These are phyloP conservation scores for Thaumetopoea pityocampa DNA, from an alignment of 1,140 invertebrate genomes.

Conservation along the genomic window DNA sequence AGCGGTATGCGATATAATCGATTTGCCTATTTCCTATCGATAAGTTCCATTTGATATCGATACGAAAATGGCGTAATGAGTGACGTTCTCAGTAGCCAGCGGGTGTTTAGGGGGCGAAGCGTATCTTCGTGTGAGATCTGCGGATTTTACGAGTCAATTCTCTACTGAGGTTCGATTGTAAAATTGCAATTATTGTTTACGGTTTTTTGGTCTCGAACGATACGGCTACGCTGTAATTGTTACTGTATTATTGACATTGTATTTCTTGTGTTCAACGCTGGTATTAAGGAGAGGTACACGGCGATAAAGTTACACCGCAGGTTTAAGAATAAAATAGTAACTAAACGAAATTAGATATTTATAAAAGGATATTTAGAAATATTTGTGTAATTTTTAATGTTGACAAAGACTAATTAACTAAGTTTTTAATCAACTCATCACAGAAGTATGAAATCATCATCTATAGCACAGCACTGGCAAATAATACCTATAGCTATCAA, in stretches of 20 bases:
- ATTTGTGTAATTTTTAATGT: too few species aligned
- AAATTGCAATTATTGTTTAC: constrained; percentile 24
- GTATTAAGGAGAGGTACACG: constrained; percentile 12
- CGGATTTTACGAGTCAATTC: constrained; percentile 36
- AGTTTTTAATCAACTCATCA: too few species aligned
- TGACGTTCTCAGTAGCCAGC: constrained; percentile 59
- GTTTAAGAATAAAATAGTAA: not conserved
- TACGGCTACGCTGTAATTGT: constrained; percentile 12
- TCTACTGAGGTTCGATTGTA: constrained; percentile 8
- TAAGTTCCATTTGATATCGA: constrained; percentile 20
- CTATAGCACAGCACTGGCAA: too few species aligned
- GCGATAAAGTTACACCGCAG: constrained; percentile 3
- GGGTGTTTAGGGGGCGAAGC: constrained; percentile 41
- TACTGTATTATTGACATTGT: constrained; percentile 13
- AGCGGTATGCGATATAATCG: constrained; percentile 31
- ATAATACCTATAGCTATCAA: too few species aligned
- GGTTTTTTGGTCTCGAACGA: constrained; percentile 18
- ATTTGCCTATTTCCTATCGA: constrained; percentile 35
- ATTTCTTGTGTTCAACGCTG: not conserved
- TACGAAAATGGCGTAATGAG: constrained; percentile 50
- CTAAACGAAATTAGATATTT: too few species aligned
- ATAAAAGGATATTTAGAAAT: too few species aligned
- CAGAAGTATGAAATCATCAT: too few species aligned
- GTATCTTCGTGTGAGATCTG: constrained; percentile 68
- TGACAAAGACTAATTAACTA: too few species aligned